Percentiles rank a stretch among this genome's conserved stretches.
Evolutionary conservation across 2,888 invertebrate genomes (phyloP).

Genomic region (Sipha maydis): DNA sequence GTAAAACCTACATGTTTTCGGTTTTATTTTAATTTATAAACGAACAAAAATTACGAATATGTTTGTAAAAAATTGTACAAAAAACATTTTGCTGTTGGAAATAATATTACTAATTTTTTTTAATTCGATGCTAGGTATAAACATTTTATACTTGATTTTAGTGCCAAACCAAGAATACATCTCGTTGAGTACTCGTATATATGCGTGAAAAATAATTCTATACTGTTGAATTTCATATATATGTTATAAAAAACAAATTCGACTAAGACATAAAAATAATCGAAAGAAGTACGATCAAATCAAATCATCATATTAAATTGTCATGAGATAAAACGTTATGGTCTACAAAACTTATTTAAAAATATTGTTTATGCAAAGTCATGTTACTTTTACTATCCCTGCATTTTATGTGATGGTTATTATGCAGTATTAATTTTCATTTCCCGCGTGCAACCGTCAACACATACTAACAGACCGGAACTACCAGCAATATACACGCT

Average conservation of each 20-base stretch:
- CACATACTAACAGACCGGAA: conserved; percentile 24
- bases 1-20: not conserved
- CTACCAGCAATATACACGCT: conserved; percentile 1
- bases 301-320: not conserved
- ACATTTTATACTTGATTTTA: not conserved
- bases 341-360: not conserved
- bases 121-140: not conserved
- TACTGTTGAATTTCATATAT: not conserved
- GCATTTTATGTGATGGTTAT: conserved; percentile 5
- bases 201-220: not conserved
- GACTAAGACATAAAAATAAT: not conserved
- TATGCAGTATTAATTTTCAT: conserved; percentile 21
- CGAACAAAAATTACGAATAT: not conserved
- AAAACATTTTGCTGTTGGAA: not conserved
- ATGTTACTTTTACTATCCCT: not conserved
- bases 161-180: not conserved
- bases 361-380: not conserved
- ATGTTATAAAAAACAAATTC: not conserved
- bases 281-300: not conserved
- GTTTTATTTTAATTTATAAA: not conserved
- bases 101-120: not conserved
- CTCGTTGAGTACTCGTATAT: not conserved
- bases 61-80: not conserved
- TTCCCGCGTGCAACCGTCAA: conserved; percentile 1
- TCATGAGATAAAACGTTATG: not conserved